Conservation (phyloP, 2,113 vertebrate species). For the Poeciliopsis occidentalis region DNA sequence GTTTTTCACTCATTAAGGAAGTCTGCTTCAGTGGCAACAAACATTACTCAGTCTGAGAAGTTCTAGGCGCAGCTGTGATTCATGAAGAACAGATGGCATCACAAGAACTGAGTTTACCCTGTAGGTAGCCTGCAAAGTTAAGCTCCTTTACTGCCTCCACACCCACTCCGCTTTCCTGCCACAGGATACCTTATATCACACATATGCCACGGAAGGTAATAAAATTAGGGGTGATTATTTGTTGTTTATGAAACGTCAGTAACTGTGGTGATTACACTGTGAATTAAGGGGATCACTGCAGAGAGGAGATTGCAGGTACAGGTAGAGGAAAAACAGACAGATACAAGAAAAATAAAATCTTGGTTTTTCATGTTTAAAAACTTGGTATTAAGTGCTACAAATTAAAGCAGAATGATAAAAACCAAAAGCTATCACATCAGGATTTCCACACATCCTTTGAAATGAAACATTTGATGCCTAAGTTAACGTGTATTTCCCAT, state of each 20-base stretch:
- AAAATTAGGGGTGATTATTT: neutral
- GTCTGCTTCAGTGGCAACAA: conserved; percentile 57
- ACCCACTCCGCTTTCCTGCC: neutral
- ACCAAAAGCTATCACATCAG: neutral
- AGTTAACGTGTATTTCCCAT: neutral
- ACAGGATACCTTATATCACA: neutral
- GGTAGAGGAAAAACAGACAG: neutral
- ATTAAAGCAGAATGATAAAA: neutral
- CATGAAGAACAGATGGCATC: conserved; percentile 75
- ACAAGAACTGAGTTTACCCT: conserved; percentile 55
- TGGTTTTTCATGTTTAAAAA: neutral
- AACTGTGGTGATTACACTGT: neutral
- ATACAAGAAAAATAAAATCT: too few relatives aligned
- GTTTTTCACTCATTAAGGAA: conserved; percentile 60
- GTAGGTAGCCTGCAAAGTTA: conserved; percentile 62
- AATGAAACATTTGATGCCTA: neutral
- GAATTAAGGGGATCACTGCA: neutral
- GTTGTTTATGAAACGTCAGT: neutral
- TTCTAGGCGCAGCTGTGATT: conserved; percentile 62
- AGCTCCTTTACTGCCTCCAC: conserved; percentile 15
- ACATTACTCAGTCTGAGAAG: conserved; percentile 60
- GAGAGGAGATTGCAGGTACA: neutral
- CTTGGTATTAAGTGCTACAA: neutral
- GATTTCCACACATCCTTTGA: neutral
- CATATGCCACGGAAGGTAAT: neutral